Conservation (phyloP, 2,113 vertebrate species). For the Canis aureus region DNA sequence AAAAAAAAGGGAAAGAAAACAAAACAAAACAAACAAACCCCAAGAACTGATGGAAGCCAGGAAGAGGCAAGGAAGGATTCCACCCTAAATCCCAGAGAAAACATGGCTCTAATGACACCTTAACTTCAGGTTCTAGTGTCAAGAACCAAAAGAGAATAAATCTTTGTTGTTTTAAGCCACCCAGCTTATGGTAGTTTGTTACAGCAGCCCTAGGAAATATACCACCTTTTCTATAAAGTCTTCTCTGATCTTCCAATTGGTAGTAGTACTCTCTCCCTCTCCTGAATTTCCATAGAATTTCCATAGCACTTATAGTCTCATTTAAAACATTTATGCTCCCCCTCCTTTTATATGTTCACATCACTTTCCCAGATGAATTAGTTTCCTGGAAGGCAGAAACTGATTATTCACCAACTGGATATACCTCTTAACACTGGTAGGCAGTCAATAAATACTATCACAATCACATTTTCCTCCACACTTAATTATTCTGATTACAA, state of each 20-base stretch:
- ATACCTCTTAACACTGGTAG: background rate
- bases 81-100: background rate
- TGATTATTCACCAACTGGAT: constrained; percentile 35
- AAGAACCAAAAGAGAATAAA: constrained; percentile 22
- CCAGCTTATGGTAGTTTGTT: background rate
- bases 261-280: background rate
- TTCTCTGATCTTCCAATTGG: background rate
- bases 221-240: constrained; percentile 3
- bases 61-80: constrained; percentile 4
- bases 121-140: constrained; percentile 4
- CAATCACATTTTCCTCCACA: constrained; percentile 19
- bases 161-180: background rate
- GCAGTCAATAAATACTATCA: background rate
- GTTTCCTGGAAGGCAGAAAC: constrained; percentile 51
- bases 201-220: background rate
- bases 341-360: constrained; percentile 18
- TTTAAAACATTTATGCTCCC: background rate
- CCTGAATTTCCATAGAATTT: background rate
- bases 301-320: background rate
- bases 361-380: background rate
- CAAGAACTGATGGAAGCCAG: background rate
- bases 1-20: too few species aligned
- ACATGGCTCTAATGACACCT: background rate
- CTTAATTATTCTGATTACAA: constrained; percentile 3
- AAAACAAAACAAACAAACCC: background rate